Base-by-base conservation (phyloP, 1,140 invertebrate genomes). In the Ephestia elutella region DNA sequence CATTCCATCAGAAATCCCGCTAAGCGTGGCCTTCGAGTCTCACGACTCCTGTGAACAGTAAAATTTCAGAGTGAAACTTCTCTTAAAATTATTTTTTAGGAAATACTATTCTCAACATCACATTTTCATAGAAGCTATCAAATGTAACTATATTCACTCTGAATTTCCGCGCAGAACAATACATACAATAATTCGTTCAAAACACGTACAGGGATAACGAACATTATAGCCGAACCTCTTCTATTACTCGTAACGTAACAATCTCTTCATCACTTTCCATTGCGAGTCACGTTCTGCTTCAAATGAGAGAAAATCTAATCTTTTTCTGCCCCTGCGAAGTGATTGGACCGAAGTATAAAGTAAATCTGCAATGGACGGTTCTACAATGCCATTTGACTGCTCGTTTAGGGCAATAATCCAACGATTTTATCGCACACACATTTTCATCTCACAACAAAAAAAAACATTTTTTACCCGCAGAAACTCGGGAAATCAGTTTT, bases 251-350 rank as follows among this genome's bases (percentile, higher is more conserved):
- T 65, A 71, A 73, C 57, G 63, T 65, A 71, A 73, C 68, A 75
- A 75, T 71, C 62, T 72, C 71, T 70, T 63, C 66, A 70, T 75
- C 66, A 66, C 50, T 78, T 73, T 60, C 66, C 63, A 65, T 66
- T 71, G 61, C 75, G 38, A 67, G 67, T 75, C 75, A 78, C 75
- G 73, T 73, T 57, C 57, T 25, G 20, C 65, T 63, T 68, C 75
- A 78, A 78, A 78, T 78, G 75, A 75, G 67, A 71, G 73, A 75
- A 70, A 78, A 78, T 75, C 71, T 75, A 78, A 78, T 78, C 70
- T 77, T 68, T 68, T 73, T 70, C 62, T 68, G 61, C 62, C 62
- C 64, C 66, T 64, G 63, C 66, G 48, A 71, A 76, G 69, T 78
- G 71, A 77, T 78, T 75, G 75, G 70, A 60, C 58, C 65, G 58